Conservation (phyloP, 2,797 vertebrate species). For the Bradypodion ventrale region DNA sequence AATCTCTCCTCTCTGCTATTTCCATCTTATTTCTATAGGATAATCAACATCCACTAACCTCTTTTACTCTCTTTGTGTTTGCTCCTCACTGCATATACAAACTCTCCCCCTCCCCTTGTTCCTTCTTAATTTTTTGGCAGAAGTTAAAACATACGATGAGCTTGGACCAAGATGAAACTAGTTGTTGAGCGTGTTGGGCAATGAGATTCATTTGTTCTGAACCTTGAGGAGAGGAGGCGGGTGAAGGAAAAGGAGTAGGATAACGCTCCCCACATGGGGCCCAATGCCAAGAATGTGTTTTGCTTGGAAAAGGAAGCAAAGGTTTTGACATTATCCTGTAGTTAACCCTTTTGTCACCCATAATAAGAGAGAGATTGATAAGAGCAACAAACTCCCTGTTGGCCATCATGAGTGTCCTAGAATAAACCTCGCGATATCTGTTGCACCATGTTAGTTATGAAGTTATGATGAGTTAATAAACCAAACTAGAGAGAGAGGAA, state of each 20-base stretch:
- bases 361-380: neutral
- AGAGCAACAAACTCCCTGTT: neutral
- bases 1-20: conserved; percentile 29
- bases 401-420: neutral
- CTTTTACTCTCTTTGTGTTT: conserved; percentile 47
- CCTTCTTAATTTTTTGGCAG: conserved; percentile 72
- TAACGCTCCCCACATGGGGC: conserved; percentile 60
- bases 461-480: neutral
- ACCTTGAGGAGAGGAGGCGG: conserved; percentile 45
- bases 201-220: conserved; percentile 73
- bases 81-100: conserved; percentile 52
- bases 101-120: conserved; percentile 6
- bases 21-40: conserved; percentile 35
- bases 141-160: conserved; percentile 72
- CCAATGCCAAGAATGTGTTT: conserved; percentile 59
- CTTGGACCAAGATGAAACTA: conserved; percentile 80
- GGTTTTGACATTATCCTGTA: conserved; percentile 36
- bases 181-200: conserved; percentile 72
- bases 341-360: conserved; percentile 56
- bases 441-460: neutral
- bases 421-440: fast-evolving
- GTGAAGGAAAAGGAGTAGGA: conserved; percentile 34
- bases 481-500: neutral
- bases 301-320: conserved; percentile 37
- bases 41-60: conserved; percentile 60